Evolutionary conservation across 2,888 invertebrate species (phyloP), one percentile per base, ranked within the genome.

Genomic region (Elysia crispata): DNA sequence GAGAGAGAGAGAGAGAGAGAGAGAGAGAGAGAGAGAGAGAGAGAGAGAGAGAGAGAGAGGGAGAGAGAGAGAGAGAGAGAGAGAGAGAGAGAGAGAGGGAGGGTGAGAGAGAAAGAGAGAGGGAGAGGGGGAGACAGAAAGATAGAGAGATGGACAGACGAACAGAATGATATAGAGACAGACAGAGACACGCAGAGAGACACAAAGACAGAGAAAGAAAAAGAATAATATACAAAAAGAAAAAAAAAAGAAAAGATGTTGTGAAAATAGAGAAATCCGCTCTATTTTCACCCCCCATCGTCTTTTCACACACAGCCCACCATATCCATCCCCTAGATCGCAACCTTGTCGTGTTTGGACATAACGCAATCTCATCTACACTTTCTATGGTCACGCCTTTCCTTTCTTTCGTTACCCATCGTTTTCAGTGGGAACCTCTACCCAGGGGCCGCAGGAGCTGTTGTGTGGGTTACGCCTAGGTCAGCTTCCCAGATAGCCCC

Each of bases 1-100:
- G 11, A 77, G 49, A 67, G 33, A 30, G n/a, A 67, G 30, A 67
- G 50, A 54, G n/a, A 54, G 54, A 67, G 28, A 54, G n/a, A 54
- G 31, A 67, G 64, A 69, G 41, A 31, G 23, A 64, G 64, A 64
- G 41, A 64, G 64, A 64, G 64, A 23, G 41, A 41, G 30, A 64
- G 15, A 64, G 33, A 64, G 23, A 64, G 64, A 76, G 23, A 64
- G 64, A 64, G 41, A 41, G 41, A 33, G n/a, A 28, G 20, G 50
- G 30, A 69, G 23, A 20, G 20, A 67, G 50, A 28, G 28, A 30
- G 23, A 25, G 30, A 69, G 30, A 5, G 23, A 28, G 41, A 67
- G 30, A 54, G 66, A 67, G 20, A 50, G 49, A 66, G 50, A 67
- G 41, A 41, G 30, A 8, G 11, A 77, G 49, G 50, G 33, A 30